Base-by-base conservation (phyloP, 2,113 vertebrate genomes). In the Echinops telfairi region DNA sequence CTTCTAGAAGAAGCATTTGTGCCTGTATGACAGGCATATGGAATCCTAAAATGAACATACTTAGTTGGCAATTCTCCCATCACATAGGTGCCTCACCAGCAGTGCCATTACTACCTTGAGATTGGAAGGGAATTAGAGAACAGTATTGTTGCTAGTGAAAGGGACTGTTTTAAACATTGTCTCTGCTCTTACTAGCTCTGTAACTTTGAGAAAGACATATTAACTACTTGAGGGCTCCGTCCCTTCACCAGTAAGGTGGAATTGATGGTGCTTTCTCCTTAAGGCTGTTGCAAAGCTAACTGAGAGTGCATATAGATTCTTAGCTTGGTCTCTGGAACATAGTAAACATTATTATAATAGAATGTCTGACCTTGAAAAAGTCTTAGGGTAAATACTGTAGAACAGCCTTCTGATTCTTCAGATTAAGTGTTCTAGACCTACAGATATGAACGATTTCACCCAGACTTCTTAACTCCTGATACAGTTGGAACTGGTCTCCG, bases 211-310 rank as follows among this genome's bases (percentile, higher is more conserved):
- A 82, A 57, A 31, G 16, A 83, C 82, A 53, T 82, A 6, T 4
- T 17, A 90, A 10, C 27, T n/a, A 25, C 11, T 36, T 76, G 38
- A 25, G 57, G 31, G 6, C 14, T 86, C 23, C 15, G 17, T 29
- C 6, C 80, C 64, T 92, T 70, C 60, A 29, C 68, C 78, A 73
- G n/a, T 77, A 92, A 89, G 40, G 71, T 83, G 36, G 4, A 7
- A 1, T 68, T 84, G 88, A 93, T 90, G 33, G 47, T 47, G 70
- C 76, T 92, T 88, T 25, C 17, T 86, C 64, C 6, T 53, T 82
- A 6, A 76, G 36, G 14, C 85, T 94, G n/a, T 58, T 92, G 27
- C 66, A 47, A 78, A 83, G 43, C 40, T 57, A 68, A 86, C 76
- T 78, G 76, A 47, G 4, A 43, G 40, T 4, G 3, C 22, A 16